These are phyloP conservation scores for Molorchus minor DNA, from an alignment of 2,888 invertebrate genomes.

Conservation along the genomic window DNA sequence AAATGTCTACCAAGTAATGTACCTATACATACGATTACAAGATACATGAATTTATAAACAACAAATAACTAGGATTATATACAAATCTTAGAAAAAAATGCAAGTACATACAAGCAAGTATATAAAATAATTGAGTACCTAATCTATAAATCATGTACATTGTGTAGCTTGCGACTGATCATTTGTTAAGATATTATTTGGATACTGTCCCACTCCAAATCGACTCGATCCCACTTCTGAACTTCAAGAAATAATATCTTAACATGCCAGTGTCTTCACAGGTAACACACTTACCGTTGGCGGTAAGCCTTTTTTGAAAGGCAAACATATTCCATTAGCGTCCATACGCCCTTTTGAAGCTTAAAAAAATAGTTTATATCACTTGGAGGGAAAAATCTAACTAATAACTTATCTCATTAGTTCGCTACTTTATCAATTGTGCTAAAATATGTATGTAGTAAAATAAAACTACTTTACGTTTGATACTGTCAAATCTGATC, in stretches of 20 bases:
- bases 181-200: constrained; percentile 42
- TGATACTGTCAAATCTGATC: constrained; percentile 8
- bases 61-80: constrained; percentile 59
- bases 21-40: constrained; percentile 47
- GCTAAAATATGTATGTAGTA: constrained; percentile 46
- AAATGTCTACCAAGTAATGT: constrained; percentile 48
- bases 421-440: constrained; percentile 48
- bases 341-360: constrained; percentile 49
- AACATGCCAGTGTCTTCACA: constrained; percentile 51
- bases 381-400: constrained; percentile 57
- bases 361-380: constrained; percentile 61
- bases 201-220: neutral
- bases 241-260: constrained; percentile 35
- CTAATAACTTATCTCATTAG: constrained; percentile 48
- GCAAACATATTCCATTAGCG: constrained; percentile 55
- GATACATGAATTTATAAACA: constrained; percentile 56
- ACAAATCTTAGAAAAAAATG: constrained; percentile 62
- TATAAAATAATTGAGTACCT: constrained; percentile 64
- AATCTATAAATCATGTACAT: constrained; percentile 64
- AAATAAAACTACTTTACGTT: constrained; percentile 42
- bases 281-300: constrained; percentile 60
- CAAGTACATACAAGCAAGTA: constrained; percentile 63
- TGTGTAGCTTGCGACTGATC: constrained; percentile 61
- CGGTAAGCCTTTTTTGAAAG: constrained; percentile 52
- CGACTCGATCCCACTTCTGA: constrained; percentile 8